Conservation (phyloP, 2,113 vertebrate species). For the Perca fluviatilis region DNA sequence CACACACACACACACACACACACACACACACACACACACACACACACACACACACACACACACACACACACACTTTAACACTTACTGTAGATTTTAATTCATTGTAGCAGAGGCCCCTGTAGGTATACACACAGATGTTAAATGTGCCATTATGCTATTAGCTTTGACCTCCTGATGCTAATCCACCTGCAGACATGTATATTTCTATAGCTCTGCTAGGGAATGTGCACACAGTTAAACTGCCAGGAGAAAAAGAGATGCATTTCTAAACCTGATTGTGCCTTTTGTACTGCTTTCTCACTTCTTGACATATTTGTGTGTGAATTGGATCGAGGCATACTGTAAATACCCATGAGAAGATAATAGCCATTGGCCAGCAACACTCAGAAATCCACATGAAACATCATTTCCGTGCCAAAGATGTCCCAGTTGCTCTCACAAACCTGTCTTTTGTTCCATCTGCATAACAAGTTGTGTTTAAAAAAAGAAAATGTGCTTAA, state of each 20-base stretch:
- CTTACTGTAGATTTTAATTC: slow-evolving; percentile 53
- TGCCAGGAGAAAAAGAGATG: background rate
- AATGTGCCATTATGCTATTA: slow-evolving; percentile 65
- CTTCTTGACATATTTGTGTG: slow-evolving; percentile 46
- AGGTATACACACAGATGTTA: slow-evolving; percentile 68
- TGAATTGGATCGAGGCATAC: slow-evolving; percentile 6
- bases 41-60: background rate
- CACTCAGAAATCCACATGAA: slow-evolving; percentile 53
- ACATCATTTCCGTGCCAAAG: slow-evolving; percentile 49
- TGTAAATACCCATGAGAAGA: slow-evolving; percentile 51
- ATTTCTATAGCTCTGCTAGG: slow-evolving; percentile 16
- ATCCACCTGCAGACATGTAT: slow-evolving; percentile 32
- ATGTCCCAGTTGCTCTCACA: slow-evolving; percentile 33
- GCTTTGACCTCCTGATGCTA: slow-evolving; percentile 57
- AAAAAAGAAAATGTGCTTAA: slow-evolving; percentile 24
- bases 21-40: slow-evolving; percentile 7
- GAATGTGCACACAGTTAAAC: slow-evolving; percentile 7
- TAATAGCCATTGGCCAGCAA: slow-evolving; percentile 45
- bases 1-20: background rate
- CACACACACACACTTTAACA: background rate
- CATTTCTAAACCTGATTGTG: slow-evolving; percentile 37
- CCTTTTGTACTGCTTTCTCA: slow-evolving; percentile 19
- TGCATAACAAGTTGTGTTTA: slow-evolving; percentile 22
- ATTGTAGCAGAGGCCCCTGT: slow-evolving; percentile 47
- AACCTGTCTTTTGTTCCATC: slow-evolving; percentile 38